These are phyloP conservation scores for Montipora efflorescens DNA, from an alignment of 64 coral and sea anemone genomes.

Conservation along the genomic window DNA sequence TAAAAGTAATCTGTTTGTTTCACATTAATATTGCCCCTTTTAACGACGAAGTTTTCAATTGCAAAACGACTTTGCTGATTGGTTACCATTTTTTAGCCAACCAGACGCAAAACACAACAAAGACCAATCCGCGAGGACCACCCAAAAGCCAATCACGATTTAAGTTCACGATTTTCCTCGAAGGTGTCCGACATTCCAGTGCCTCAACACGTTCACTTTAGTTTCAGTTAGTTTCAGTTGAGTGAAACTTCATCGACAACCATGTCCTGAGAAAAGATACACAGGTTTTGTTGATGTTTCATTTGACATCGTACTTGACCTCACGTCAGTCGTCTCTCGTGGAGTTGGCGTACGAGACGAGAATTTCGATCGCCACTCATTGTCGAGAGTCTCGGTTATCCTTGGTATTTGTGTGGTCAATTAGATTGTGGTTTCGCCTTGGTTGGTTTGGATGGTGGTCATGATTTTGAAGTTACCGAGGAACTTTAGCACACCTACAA, in stretches of 20 bases:
- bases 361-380: background rate
- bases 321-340: background rate
- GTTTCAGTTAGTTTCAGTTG: background rate
- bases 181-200: no score
- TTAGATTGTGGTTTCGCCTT: no score
- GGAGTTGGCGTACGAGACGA: no score
- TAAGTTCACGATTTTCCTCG: background rate
- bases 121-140: no score
- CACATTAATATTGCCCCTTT: background rate
- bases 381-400: no score
- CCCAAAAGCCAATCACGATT: background rate
- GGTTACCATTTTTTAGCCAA: background rate
- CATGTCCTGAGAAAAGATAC: background rate
- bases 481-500: no score
- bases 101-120: background rate
- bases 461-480: no score
- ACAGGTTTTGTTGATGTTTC: background rate
- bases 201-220: background rate
- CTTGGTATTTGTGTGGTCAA: no score
- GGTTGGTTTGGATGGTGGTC: no score
- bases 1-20: background rate
- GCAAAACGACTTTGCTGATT: background rate
- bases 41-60: no score
- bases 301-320: background rate
- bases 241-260: background rate